Evolutionary conservation across 1,140 invertebrate species (phyloP).

Genomic region (Manduca sexta): DNA sequence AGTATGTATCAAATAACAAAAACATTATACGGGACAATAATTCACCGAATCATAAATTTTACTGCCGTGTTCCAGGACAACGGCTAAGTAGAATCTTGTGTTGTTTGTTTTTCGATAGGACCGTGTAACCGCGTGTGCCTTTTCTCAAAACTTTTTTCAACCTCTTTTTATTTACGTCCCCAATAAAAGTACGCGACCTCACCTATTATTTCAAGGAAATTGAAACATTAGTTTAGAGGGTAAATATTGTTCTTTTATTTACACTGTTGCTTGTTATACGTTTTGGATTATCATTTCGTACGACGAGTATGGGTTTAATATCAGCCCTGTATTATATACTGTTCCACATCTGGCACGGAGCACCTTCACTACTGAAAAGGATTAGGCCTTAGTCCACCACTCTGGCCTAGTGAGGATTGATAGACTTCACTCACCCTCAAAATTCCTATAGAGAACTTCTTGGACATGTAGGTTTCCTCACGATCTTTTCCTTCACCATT

Average conservation of each 20-base stretch:
- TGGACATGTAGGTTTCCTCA: no score
- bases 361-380: no score
- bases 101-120: slow-evolving; percentile 71
- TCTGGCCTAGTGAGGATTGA: no score
- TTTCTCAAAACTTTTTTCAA: slow-evolving; percentile 58
- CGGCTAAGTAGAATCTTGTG: slow-evolving; percentile 65
- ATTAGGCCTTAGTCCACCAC: no score
- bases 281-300: no score
- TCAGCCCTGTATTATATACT: no score
- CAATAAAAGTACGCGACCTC: slow-evolving; percentile 57
- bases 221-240: slow-evolving; percentile 25
- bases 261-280: no score
- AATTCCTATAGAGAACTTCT: no score
- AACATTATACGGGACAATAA: slow-evolving; percentile 56
- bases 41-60: slow-evolving; percentile 68
- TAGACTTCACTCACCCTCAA: no score
- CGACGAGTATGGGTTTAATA: no score
- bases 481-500: no score
- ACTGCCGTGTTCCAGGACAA: slow-evolving; percentile 52
- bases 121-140: slow-evolving; percentile 63
- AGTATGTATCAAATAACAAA: slow-evolving; percentile 13
- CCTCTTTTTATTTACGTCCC: slow-evolving; percentile 49
- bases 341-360: no score
- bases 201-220: slow-evolving; percentile 54
- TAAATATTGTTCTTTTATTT: not conserved